Percentiles rank a stretch among this genome's conserved stretches.
phyloP scores from a whole-genome alignment of 2,888 invertebrate species.

The Marasmarcha lunaedactyla region DNA sequence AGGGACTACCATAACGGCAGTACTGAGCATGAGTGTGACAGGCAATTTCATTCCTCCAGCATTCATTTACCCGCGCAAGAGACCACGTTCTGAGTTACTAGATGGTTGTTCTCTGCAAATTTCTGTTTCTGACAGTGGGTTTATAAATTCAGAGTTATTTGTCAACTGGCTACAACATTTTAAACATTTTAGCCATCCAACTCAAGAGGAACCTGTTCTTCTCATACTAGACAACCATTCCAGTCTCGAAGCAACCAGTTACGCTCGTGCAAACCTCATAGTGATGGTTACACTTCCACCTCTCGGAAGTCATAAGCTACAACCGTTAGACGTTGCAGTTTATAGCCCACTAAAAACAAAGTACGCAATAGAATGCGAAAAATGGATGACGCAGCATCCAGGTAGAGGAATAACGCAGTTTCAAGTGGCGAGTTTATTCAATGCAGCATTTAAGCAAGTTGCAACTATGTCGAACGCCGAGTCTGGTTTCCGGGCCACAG shows the following conservation, averaged over 20 bases:
- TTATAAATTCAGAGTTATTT: conserved; percentile 14
- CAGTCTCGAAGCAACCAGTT: conserved; percentile 7
- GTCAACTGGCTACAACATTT: conserved; percentile 13
- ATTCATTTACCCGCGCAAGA: conserved; percentile 26
- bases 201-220: conserved; percentile 10
- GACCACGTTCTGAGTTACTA: conserved; percentile 23
- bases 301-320: conserved; percentile 12
- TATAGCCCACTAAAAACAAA: conserved; percentile 1
- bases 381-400: conserved; percentile 5
- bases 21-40: conserved; percentile 19
- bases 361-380: conserved; percentile 1
- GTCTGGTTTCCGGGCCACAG: conserved; percentile 4
- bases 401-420: conserved; percentile 4
- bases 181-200: conserved; percentile 7
- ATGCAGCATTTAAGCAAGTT: conserved; percentile 2
- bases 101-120: conserved; percentile 24
- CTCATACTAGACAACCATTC: conserved; percentile 15
- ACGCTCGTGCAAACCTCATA: conserved; percentile 10
- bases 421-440: conserved; percentile 4
- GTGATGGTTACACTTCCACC: conserved; percentile 13
- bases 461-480: conserved; percentile 4
- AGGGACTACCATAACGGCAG: conserved; percentile 14
- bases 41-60: conserved; percentile 25
- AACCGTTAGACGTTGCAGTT: conserved; percentile 11
- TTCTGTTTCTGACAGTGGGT: conserved; percentile 15